Conservation (phyloP, 1,140 invertebrate genomes). For the Theocolax elegans region DNA sequence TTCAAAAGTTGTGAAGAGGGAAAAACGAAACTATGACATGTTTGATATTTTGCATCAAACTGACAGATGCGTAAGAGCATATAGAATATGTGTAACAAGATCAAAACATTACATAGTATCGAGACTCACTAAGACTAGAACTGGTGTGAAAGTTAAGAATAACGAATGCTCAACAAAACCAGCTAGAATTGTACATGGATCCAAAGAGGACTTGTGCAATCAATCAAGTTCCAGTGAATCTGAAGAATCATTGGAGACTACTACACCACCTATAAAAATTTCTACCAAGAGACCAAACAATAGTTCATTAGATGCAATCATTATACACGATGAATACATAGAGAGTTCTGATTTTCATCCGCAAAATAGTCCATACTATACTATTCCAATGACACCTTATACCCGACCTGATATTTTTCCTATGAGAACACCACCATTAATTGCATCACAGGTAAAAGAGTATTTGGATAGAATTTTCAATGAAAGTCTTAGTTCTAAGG, state of each 20-base stretch:
- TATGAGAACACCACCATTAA: background rate
- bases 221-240: too few relatives aligned
- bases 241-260: too few relatives aligned
- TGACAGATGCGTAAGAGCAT: slow-evolving; percentile 18
- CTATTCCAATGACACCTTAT: background rate
- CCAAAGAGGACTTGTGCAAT: background rate
- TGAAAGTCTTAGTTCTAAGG: background rate
- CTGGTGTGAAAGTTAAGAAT: too few relatives aligned
- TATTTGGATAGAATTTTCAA: background rate
- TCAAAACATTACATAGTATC: background rate
- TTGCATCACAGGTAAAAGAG: background rate
- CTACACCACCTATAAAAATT: too few relatives aligned
- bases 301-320: slow-evolving; percentile 12
- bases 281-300: background rate
- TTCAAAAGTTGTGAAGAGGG: background rate
- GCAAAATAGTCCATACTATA: background rate
- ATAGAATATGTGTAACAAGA: slow-evolving; percentile 21
- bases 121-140: too few relatives aligned
- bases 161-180: background rate
- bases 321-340: slow-evolving; percentile 10
- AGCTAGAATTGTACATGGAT: slow-evolving; percentile 1
- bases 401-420: slow-evolving; percentile 9
- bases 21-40: slow-evolving; percentile 13
- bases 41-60: slow-evolving; percentile 17
- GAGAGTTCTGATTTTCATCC: slow-evolving; percentile 9